Evolutionary conservation across 92 coral and sea anemone species (phyloP), one percentile per base, ranked within the genome.

Genomic region (Phenganax stokvisi): DNA sequence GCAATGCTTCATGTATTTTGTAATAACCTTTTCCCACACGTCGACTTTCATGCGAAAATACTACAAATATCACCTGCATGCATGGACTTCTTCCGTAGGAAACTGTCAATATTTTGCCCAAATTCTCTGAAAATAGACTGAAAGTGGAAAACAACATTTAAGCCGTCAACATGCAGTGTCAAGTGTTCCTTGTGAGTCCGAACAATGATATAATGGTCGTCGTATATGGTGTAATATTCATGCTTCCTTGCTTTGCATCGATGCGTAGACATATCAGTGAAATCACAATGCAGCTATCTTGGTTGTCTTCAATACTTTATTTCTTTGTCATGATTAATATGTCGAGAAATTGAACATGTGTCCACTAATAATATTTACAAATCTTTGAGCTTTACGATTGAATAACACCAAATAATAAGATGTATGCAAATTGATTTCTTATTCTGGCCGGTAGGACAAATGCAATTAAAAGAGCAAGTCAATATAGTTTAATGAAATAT

Each of bases 401-500:
- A 3, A 75, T 62, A 12, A 55, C 44, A 37, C 47, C 0, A 37
- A 68, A 68, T 68, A 15, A 30, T 68, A 53, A 68, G 53, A 68
- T 64, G 70, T 29, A 62, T 82, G 74, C 54, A 73, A 82, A 82
- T 75, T 82, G 51, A 13, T 73, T 64, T 71, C 54, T 16, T 82
- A 74, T 73, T n/a, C 59, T 71, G 17, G 27, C 81, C 8, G 28
- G 52, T 71, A 75, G 75, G 75, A 53, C 15, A 54, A 53, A 82
- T 37, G 60, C 66, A 57, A 15, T 44, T 82, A 31, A 73, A 62
- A n/a, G 66, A 73, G 75, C 77, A 77, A 62, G 25, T 56, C 30
- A 57, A 53, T 17, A 56, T 47, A 68, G 55, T 55, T 53, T 71
- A 76, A 31, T 81, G 76, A 52, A 64, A 64, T 10, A 65, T 30